Evolutionary conservation across 1,140 invertebrate genomes (phyloP), one percentile per base, ranked within the genome.

Genomic region (Phortica variegata): DNA sequence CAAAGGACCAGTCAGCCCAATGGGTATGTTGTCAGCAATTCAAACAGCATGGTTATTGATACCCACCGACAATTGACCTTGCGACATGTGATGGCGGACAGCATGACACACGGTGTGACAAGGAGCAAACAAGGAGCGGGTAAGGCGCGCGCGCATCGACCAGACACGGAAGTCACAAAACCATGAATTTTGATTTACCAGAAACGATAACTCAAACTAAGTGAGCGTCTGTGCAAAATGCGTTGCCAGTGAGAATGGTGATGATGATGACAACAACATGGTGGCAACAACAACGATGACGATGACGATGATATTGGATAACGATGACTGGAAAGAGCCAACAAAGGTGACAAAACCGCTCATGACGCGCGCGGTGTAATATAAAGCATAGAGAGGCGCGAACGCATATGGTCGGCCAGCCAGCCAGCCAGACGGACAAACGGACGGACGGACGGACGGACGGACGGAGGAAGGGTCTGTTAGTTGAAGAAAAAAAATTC

Each of bases 141-240:
- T 50, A 52, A 32, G 16, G 8, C 33, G 13, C 12, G 33, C 7
- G 10, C 33, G 16, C 50, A 12, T 39, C 54, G 33, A n/a, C n/a
- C n/a, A n/a, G n/a, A 32, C 49, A n/a, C 48, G 54, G 54, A 51
- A 52, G 50, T 61, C 60, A 59, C 55, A 53, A 56, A 63, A 58
- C 60, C 66, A 72, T 71, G 68, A 72, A 72, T 68, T 65, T 69
- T 72, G 69, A 72, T 72, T 72, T 72, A 61, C 62, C 36, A 38
- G n/a, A n/a, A n/a, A n/a, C n/a, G n/a, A n/a, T 26, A 26, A 26
- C 23, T 8, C 34, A n/a, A 15, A 9, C 29, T 32, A 16, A 17
- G 29, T 39, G 21, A 43, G 33, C 41, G n/a, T n/a, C n/a, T n/a
- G n/a, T n/a, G n/a, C n/a, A n/a, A n/a, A n/a, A n/a, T n/a, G n/a